Conservation (phyloP, 2,797 vertebrate species). For the Acanthurus leucopareius region DNA sequence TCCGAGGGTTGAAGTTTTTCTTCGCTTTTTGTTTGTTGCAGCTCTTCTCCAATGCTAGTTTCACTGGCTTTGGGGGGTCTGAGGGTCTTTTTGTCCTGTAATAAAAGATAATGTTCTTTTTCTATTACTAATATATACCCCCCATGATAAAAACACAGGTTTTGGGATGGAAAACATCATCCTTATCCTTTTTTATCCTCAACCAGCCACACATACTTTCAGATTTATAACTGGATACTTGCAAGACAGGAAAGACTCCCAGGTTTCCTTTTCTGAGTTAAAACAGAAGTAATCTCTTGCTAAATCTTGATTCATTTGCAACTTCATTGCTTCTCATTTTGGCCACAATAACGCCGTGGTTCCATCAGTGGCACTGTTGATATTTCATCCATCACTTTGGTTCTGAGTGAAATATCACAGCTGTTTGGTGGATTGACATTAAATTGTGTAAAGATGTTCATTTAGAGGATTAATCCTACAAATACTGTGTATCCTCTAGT, state of each 20-base stretch:
- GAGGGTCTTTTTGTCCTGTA: constrained; percentile 16
- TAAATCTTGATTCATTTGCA: neutral
- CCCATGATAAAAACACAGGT: neutral
- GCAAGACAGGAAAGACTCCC: neutral
- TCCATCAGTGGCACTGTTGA: neutral
- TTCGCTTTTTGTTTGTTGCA: constrained; percentile 8
- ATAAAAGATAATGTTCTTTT: constrained; percentile 5
- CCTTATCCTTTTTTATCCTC: constrained; percentile 15
- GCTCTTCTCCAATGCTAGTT: neutral
- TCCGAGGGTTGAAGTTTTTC: neutral
- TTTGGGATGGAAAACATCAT: constrained; percentile 8
- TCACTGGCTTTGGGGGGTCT: neutral
- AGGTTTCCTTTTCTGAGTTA: constrained; percentile 8
- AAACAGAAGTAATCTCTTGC: neutral
- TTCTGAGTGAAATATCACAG: neutral
- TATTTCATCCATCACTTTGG: neutral
- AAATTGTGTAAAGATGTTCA: neutral
- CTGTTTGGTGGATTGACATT: neutral
- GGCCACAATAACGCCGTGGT: too few relatives aligned
- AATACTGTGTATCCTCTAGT: neutral
- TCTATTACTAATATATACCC: neutral
- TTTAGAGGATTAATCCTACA: neutral
- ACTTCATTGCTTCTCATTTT: neutral
- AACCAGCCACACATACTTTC: neutral
- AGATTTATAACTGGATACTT: neutral